These are phyloP conservation scores for Gadopsis marmoratus DNA, from an alignment of 2,797 vertebrate species.

Conservation along the genomic window DNA sequence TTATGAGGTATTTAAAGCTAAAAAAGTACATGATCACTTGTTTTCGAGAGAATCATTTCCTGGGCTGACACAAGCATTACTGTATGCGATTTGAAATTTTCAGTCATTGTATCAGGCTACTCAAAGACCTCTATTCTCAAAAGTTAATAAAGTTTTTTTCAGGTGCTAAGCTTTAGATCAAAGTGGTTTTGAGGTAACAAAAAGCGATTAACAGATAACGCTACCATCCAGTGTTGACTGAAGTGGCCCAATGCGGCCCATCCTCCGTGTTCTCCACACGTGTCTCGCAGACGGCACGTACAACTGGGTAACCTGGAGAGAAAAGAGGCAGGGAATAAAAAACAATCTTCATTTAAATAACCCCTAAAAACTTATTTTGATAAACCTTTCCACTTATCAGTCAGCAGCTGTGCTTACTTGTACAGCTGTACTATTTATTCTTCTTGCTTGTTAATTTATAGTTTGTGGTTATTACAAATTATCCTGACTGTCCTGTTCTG, in stretches of 20 bases:
- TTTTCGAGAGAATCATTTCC: constrained; percentile 17
- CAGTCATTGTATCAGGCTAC: neutral
- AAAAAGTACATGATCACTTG: neutral
- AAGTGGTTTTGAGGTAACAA: neutral
- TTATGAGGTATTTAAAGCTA: neutral
- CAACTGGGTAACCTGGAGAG: constrained; percentile 93
- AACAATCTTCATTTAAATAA: neutral
- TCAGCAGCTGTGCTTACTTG: neutral
- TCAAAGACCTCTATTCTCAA: neutral
- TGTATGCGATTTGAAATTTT: constrained; percentile 39
- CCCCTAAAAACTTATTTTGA: neutral
- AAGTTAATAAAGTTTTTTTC: neutral
- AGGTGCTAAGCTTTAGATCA: neutral
- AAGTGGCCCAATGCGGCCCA: constrained; percentile 96
- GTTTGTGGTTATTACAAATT: neutral
- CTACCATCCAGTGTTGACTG: constrained; percentile 96
- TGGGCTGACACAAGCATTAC: constrained; percentile 56
- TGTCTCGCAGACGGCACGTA: constrained; percentile 96
- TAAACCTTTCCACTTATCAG: neutral
- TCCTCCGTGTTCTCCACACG: constrained; percentile 94
- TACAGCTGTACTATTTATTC: neutral
- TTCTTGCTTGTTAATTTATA: neutral
- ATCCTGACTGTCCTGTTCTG: neutral
- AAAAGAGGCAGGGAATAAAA: constrained; percentile 2
- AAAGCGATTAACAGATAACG: neutral